Evolutionary conservation across 2,113 vertebrate genomes (phyloP).

Genomic region (Tachuris rubrigastra): DNA sequence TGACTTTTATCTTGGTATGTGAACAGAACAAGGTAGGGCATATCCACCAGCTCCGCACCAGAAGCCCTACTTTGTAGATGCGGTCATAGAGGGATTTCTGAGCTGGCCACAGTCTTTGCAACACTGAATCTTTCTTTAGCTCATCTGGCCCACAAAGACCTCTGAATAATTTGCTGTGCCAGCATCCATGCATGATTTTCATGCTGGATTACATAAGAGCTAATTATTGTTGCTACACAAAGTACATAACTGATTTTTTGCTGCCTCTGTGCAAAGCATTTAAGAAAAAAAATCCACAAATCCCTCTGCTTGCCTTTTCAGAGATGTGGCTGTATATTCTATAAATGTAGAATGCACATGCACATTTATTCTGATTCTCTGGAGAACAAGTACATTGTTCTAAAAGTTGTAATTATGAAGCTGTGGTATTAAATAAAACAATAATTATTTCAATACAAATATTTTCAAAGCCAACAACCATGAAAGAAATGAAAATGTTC

Average conservation of each 20-base stretch:
- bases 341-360: background rate
- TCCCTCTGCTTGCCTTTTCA: background rate
- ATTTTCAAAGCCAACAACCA: conserved; percentile 15
- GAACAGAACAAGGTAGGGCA: background rate
- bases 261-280: background rate
- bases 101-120: background rate
- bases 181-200: background rate
- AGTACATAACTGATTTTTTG: background rate
- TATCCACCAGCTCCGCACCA: background rate
- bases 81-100: background rate
- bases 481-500: background rate
- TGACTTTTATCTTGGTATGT: background rate
- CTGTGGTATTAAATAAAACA: background rate
- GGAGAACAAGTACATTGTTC: background rate
- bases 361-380: conserved; percentile 1
- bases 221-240: background rate
- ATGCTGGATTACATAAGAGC: background rate
- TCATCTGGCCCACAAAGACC: background rate
- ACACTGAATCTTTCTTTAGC: background rate
- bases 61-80: background rate
- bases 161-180: background rate
- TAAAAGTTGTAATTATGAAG: conserved; percentile 11
- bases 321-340: background rate
- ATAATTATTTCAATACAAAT: conserved; percentile 41
- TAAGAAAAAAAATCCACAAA: background rate